These are phyloP conservation scores for Catocala fraxini DNA, from an alignment of 2,888 invertebrate species.

Conservation along the genomic window DNA sequence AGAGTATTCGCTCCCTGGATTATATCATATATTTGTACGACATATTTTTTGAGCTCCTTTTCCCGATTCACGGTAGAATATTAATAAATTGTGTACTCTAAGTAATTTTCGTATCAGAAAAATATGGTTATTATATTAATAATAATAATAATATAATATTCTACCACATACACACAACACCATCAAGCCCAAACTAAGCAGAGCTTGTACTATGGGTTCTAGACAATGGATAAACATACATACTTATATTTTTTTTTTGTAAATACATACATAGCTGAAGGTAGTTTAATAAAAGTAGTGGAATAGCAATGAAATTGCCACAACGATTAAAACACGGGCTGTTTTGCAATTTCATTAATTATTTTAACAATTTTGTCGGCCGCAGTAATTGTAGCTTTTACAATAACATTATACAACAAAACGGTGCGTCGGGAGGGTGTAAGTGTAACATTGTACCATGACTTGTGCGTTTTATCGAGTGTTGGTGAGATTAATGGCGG, in stretches of 20 bases:
- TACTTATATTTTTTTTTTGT: too few species aligned
- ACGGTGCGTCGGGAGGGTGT: constrained; percentile 46
- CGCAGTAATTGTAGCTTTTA: constrained; percentile 37
- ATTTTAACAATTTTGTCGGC: constrained; percentile 35
- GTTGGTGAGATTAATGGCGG: constrained; percentile 84
- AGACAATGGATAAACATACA: too few species aligned
- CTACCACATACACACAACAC: too few species aligned
- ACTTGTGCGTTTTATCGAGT: constrained; percentile 85
- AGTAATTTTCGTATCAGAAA: background rate
- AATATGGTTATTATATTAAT: background rate
- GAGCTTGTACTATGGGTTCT: too few species aligned
- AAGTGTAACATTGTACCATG: constrained; percentile 78
- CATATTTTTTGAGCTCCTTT: background rate
- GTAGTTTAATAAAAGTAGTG: constrained; percentile 1
- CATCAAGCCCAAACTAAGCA: too few species aligned
- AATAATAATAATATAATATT: too few species aligned
- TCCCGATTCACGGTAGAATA: too few species aligned
- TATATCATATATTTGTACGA: background rate
- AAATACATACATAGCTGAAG: background rate
- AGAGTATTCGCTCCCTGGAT: constrained; percentile 26
- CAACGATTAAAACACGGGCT: constrained; percentile 5
- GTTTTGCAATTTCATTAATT: constrained; percentile 23
- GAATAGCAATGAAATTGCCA: constrained; percentile 1
- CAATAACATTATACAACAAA: constrained; percentile 49
- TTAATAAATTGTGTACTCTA: too few species aligned